Evolutionary conservation across 2,797 vertebrate species (phyloP), one percentile per base, ranked within the genome.

Genomic region (Eulemur coronatus): DNA sequence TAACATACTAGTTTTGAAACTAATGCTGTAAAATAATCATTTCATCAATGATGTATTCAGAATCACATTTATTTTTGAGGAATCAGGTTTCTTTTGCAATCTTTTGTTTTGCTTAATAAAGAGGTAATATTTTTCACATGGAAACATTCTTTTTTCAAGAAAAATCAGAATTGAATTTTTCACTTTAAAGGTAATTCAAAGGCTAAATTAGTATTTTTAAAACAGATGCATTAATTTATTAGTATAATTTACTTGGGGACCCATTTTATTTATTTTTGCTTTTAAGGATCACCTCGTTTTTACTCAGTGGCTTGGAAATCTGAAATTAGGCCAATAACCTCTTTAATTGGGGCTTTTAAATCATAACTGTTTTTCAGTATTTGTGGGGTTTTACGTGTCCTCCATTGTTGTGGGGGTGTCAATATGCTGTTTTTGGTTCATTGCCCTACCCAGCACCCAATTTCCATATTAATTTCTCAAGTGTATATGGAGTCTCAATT

Each of bases 1-100:
- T 87, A 87, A 93, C 81, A 87, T 79, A 13, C 1, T 30, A n/a
- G 24, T 94, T 97, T 89, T 72, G 33, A 97, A 95, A 85, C 15
- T 20, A 85, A 33, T 84, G n/a, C 3, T 79, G 92, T 73, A 72
- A 93, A 88, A 78, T 72, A 30, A 43, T 7, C 1, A 57, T 89
- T 90, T 79, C 81, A 52, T 24, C 43, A 85, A 24, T 85, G 41
- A 46, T 22, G 20, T 55, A 85, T 63, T 35, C n/a, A 86, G 33
- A 94, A 73, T 82, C 2, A n/a, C 6, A 92, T 63, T 90, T 30
- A 61, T 52, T 84, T 95, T 57, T 89, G 9, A 35, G 73, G 69
- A 28, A 81, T 84, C 1, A 28, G 13, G 41, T 84, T 92, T 70
- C 4, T 69, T 90, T 84, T 84, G 9, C 2, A 35, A 33, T 69